Base-by-base conservation (phyloP, 2,888 invertebrate species). In the Pycnomerus fuliginosus region DNA sequence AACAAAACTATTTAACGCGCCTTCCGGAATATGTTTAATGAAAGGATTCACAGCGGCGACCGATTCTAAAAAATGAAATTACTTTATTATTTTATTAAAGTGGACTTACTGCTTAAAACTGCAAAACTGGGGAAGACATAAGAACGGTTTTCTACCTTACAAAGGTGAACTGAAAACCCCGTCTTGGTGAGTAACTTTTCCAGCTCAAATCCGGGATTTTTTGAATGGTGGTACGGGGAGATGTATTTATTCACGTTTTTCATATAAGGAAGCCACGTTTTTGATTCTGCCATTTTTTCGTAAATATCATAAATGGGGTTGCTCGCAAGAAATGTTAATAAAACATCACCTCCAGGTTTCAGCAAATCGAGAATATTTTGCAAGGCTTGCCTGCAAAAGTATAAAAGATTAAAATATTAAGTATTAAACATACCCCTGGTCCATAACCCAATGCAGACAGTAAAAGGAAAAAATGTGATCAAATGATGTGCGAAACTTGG, bases 391-490 rank as follows among this genome's bases (percentile, higher is more conserved):
- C 80, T 87, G 71, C 44, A 31, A 52, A 35, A 41, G 24, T 23
- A 17, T 22, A 2, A 28, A 3, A 13, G 3, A 28, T 28, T 28
- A 28, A 20, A 20, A 7, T 7, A 32, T 16, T 16, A n/a, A 8
- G n/a, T n/a, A n/a, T n/a, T n/a, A n/a, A n/a, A n/a, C n/a, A n/a
- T n/a, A n/a, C 85, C 79, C 77, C 67, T 85, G 83, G 61, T 87
- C 78, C 53, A 79, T 79, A 17, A 89, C 80, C 90, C 90, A 90
- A 60, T 90, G 88, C 2, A 90, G 72, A 48, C 87, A 82, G 65
- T 87, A 88, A 64, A 89, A 88, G 0, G 89, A 89, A 36, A 87
- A 80, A 0, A 80, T 77, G 61, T 87, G 85, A 61, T 84, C 78
- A 59, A 85, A 89, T 16, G 69, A 62, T 35, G 71, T 75, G 10